Conservation (phyloP, 2,888 invertebrate genomes). For the Strigamia crassipes region DNA sequence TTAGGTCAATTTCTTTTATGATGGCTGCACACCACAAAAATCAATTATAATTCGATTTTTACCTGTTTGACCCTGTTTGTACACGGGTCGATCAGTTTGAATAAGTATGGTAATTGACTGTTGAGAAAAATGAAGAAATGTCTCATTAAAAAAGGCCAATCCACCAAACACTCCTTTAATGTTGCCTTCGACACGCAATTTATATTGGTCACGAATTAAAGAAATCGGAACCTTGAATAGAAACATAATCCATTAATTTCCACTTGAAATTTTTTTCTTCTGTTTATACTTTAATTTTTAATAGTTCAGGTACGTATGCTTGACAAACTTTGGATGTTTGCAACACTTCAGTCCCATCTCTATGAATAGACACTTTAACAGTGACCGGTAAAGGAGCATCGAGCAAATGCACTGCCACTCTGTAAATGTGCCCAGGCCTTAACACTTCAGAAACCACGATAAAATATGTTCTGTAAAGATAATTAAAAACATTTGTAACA, state of each 20-base stretch:
- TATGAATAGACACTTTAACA: slow-evolving; percentile 83
- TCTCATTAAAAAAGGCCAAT: slow-evolving; percentile 87
- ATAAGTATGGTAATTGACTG: slow-evolving; percentile 94
- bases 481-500: slow-evolving; percentile 44
- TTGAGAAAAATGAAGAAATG: slow-evolving; percentile 79
- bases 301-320: slow-evolving; percentile 83
- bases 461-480: slow-evolving; percentile 78
- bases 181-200: slow-evolving; percentile 79
- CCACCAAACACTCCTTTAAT: slow-evolving; percentile 80
- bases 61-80: slow-evolving; percentile 88
- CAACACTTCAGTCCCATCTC: slow-evolving; percentile 87
- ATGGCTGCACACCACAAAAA: neutral
- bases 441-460: slow-evolving; percentile 89
- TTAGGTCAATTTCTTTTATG: neutral
- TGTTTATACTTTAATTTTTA: slow-evolving; percentile 77
- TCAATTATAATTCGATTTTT: slow-evolving; percentile 51
- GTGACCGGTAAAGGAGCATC: slow-evolving; percentile 78
- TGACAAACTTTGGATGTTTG: slow-evolving; percentile 80
- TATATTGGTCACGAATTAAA: slow-evolving; percentile 80
- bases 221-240: slow-evolving; percentile 74
- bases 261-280: neutral
- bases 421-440: slow-evolving; percentile 87
- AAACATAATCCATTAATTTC: neutral
- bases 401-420: slow-evolving; percentile 82
- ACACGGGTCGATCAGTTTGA: slow-evolving; percentile 91